Conservation (phyloP, 1,140 invertebrate species). For the Lepidurus packardi region DNA sequence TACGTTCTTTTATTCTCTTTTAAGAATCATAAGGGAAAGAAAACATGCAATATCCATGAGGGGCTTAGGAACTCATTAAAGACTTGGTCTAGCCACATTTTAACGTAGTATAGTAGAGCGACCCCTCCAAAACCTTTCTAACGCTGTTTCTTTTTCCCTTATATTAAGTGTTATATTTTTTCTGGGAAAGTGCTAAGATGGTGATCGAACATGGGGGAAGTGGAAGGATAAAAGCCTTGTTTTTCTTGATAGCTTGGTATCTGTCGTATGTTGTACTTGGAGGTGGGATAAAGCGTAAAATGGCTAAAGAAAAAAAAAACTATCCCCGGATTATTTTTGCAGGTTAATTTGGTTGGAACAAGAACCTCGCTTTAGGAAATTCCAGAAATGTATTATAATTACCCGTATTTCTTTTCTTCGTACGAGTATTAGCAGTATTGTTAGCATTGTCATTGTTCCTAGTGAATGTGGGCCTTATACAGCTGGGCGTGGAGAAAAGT, state of each 20-base stretch:
- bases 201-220: too few relatives aligned
- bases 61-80: background rate
- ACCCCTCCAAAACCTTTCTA: background rate
- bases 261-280: too few relatives aligned
- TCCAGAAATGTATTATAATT: background rate
- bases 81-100: background rate
- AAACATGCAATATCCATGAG: slow-evolving; percentile 6
- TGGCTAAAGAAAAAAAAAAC: too few relatives aligned
- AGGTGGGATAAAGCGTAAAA: too few relatives aligned
- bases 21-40: background rate
- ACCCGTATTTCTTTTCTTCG: background rate
- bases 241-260: too few relatives aligned
- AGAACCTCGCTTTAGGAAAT: background rate
- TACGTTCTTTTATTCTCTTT: background rate
- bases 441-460: background rate
- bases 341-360: background rate
- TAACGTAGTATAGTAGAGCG: background rate
- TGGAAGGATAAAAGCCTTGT: too few relatives aligned
- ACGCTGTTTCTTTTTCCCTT: background rate
- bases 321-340: too few relatives aligned
- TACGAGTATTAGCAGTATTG: background rate
- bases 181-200: too few relatives aligned
- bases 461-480: background rate
- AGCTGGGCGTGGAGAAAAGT: background rate
- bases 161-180: background rate